Conservation (phyloP, 2,113 vertebrate genomes). For the Scophthalmus maximus region DNA sequence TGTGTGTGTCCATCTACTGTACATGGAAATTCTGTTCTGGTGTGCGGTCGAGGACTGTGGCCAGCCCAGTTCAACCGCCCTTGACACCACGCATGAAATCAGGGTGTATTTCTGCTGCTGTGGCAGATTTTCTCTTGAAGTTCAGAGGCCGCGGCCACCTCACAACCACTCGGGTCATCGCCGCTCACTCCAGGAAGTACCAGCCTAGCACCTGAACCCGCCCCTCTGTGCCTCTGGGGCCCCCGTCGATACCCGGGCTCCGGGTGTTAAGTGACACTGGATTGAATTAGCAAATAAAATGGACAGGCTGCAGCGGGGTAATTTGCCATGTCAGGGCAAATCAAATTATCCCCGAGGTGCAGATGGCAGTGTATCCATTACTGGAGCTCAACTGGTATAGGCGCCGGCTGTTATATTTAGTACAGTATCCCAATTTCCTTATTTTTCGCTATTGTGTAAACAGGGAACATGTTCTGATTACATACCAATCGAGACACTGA, state of each 20-base stretch:
- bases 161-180: background rate
- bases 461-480: conserved; percentile 31
- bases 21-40: conserved; percentile 24
- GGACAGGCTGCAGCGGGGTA: conserved; percentile 63
- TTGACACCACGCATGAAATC: conserved; percentile 41
- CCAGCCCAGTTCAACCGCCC: conserved; percentile 1
- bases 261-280: conserved; percentile 67
- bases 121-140: conserved; percentile 4
- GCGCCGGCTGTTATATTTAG: conserved; percentile 45
- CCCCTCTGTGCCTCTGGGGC: conserved; percentile 25
- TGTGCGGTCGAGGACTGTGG: conserved; percentile 2
- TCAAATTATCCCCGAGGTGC: conserved; percentile 73
- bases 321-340: conserved; percentile 76
- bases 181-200: background rate
- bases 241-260: conserved; percentile 33
- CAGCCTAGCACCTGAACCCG: conserved; percentile 4
- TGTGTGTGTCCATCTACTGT: conserved; percentile 1
- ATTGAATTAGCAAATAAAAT: conserved; percentile 73
- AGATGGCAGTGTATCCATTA: conserved; percentile 73
- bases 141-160: conserved; percentile 9
- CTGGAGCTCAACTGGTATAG: conserved; percentile 54
- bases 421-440: conserved; percentile 28
- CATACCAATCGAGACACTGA: too few species aligned
- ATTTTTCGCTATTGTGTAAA: conserved; percentile 16
- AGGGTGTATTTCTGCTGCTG: conserved; percentile 38